phyloP scores from a whole-genome alignment of 2,113 vertebrate species.

The Ameiurus melas region DNA sequence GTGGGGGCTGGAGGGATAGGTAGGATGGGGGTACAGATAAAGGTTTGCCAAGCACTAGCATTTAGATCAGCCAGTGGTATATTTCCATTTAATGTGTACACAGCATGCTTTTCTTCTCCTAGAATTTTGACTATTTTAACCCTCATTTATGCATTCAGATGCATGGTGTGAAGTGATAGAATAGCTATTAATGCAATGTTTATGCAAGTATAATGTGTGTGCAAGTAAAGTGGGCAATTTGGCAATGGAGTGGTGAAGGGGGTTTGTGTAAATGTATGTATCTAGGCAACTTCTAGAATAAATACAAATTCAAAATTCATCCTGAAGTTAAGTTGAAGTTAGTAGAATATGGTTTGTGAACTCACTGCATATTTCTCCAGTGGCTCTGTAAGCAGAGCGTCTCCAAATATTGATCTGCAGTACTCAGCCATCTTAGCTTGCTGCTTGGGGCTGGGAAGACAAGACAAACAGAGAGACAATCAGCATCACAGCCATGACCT shows the following conservation, averaged over 20 bases:
- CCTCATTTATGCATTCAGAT: not conserved
- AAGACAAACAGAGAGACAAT: slow-evolving; percentile 35
- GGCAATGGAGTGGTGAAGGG: not conserved
- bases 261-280: not conserved
- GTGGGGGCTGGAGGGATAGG: not conserved
- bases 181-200: not conserved
- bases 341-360: slow-evolving; percentile 25
- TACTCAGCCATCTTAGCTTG: slow-evolving; percentile 99
- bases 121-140: not conserved
- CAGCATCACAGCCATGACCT: slow-evolving; percentile 30
- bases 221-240: not conserved
- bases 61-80: slow-evolving; percentile 37
- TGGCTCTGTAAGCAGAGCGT: slow-evolving; percentile 89
- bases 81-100: slow-evolving; percentile 42
- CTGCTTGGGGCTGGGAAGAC: slow-evolving; percentile 84
- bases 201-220: not conserved
- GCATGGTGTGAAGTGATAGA: not conserved
- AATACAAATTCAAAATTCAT: not conserved
- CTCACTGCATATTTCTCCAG: slow-evolving; percentile 95
- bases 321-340: not conserved
- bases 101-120: not conserved
- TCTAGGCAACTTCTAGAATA: not conserved
- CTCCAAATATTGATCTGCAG: slow-evolving; percentile 96
- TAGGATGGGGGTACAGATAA: slow-evolving; percentile 27
- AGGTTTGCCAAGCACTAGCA: slow-evolving; percentile 41